Evolutionary conservation across 1,140 invertebrate species (phyloP).

Genomic region (Cheumatopsyche charites): DNA sequence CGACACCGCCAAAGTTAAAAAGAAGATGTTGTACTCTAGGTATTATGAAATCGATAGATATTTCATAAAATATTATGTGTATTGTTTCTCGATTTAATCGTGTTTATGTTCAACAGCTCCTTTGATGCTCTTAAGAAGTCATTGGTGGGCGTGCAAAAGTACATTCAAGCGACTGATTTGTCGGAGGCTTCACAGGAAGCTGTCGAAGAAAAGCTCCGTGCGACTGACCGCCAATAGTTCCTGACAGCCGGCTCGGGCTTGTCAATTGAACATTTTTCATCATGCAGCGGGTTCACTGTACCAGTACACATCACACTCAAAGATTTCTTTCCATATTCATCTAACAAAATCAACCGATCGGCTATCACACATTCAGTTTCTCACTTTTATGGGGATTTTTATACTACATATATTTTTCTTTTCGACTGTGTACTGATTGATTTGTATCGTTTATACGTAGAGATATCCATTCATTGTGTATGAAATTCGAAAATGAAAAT

Average conservation of each 20-base stretch:
- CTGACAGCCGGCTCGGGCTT: neutral
- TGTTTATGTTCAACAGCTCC: too few relatives aligned
- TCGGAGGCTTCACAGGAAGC: conserved; percentile 90
- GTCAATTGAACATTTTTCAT: conserved; percentile 8
- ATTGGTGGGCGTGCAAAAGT: conserved; percentile 93
- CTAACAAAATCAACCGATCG: conserved; percentile 6
- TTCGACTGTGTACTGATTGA: neutral
- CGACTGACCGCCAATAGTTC: conserved; percentile 86
- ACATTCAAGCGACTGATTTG: conserved; percentile 93
- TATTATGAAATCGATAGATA: conserved; percentile 45
- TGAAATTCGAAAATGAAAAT: neutral
- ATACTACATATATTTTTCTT: neutral
- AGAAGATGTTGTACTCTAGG: conserved; percentile 99
- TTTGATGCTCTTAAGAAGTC: conserved; percentile 96
- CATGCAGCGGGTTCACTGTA: conserved; percentile 33
- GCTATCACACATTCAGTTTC: conserved; percentile 22
- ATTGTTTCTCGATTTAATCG: too few relatives aligned
- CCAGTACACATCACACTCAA: conserved; percentile 24
- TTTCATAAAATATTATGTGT: too few relatives aligned
- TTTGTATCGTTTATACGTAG: neutral
- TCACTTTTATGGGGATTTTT: conserved; percentile 1
- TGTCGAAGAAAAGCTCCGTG: conserved; percentile 89
- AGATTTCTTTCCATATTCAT: too few relatives aligned
- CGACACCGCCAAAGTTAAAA: conserved; percentile 95
- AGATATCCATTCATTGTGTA: neutral